phyloP scores from a whole-genome alignment of 2,888 invertebrate species.

The Girardia tigrina region DNA sequence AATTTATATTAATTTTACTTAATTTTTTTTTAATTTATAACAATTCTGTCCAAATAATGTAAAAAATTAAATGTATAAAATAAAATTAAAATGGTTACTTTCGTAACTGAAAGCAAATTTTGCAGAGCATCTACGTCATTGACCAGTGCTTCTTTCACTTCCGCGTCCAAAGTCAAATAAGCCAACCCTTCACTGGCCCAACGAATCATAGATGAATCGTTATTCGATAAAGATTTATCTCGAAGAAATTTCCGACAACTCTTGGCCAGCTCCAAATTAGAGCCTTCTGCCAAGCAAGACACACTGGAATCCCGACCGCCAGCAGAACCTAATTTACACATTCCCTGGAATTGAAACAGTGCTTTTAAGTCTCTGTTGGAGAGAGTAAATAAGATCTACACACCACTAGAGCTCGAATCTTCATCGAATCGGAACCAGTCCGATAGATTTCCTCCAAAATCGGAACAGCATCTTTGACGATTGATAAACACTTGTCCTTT shows the following conservation, averaged over 20 bases:
- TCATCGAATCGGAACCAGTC: conserved; percentile 73
- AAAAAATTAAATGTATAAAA: too few relatives aligned
- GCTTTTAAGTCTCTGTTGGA: not conserved
- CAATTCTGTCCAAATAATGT: too few relatives aligned
- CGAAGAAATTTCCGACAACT: conserved; percentile 60
- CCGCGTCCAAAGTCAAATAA: conserved; percentile 87
- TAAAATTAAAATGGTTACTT: too few relatives aligned
- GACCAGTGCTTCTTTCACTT: conserved; percentile 87
- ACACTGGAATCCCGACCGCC: conserved; percentile 88
- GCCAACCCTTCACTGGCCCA: conserved; percentile 95
- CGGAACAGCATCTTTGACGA: conserved; percentile 72
- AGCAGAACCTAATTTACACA: conserved; percentile 79
- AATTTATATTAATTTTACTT: too few relatives aligned
- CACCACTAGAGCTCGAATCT: conserved; percentile 57
- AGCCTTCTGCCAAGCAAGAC: conserved; percentile 83
- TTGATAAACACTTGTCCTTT: conserved; percentile 80
- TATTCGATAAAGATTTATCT: not conserved
- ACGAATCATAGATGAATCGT: conserved; percentile 57
- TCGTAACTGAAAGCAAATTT: conserved; percentile 74
- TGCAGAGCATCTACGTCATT: conserved; percentile 68
- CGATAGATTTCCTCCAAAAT: conserved; percentile 77
- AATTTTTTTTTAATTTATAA: too few relatives aligned
- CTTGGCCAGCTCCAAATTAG: conserved; percentile 75
- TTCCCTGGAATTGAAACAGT: conserved; percentile 54
- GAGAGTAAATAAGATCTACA: conserved; percentile 40